Percentiles rank a stretch among this genome's conserved stretches.
These are phyloP conservation scores for Darevskia mixta DNA, from an alignment of 2,797 vertebrate species.

Conservation along the genomic window DNA sequence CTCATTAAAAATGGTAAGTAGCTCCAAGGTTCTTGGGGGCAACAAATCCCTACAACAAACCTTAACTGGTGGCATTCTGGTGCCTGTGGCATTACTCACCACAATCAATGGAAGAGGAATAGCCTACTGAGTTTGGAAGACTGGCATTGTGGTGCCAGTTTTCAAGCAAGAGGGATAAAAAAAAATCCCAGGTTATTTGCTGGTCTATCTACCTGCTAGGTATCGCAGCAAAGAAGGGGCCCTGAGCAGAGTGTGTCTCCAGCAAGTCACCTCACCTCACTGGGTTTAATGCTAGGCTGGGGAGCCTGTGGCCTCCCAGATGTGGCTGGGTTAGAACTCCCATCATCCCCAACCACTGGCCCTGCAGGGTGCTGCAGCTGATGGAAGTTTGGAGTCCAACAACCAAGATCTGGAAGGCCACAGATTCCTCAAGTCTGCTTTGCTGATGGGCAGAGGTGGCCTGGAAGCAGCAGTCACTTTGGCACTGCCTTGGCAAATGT, in stretches of 20 bases:
- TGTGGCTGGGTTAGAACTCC: too few species aligned
- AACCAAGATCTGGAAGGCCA: too few species aligned
- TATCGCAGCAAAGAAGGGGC: neutral
- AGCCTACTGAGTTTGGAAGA: neutral
- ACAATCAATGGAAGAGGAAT: neutral
- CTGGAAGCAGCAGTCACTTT: too few species aligned
- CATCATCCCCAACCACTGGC: too few species aligned
- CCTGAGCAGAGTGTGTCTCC: neutral
- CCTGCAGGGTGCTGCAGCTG: too few species aligned
- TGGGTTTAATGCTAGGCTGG: neutral
- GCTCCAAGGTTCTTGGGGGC: neutral
- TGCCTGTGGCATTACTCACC: neutral
- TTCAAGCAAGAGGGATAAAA: neutral
- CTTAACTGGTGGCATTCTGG: neutral
- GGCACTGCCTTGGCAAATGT: too few species aligned
- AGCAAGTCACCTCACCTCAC: neutral
- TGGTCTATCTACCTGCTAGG: neutral
- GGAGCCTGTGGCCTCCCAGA: neutral
- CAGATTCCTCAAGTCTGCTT: too few species aligned
- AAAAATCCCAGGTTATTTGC: neutral
- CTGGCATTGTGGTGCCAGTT: neutral
- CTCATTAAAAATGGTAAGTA: neutral
- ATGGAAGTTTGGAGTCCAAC: neutral
- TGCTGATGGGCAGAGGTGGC: too few species aligned
- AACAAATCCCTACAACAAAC: neutral